These are phyloP conservation scores for Diplolepis rosae DNA, from an alignment of 2,888 invertebrate genomes.

Conservation along the genomic window DNA sequence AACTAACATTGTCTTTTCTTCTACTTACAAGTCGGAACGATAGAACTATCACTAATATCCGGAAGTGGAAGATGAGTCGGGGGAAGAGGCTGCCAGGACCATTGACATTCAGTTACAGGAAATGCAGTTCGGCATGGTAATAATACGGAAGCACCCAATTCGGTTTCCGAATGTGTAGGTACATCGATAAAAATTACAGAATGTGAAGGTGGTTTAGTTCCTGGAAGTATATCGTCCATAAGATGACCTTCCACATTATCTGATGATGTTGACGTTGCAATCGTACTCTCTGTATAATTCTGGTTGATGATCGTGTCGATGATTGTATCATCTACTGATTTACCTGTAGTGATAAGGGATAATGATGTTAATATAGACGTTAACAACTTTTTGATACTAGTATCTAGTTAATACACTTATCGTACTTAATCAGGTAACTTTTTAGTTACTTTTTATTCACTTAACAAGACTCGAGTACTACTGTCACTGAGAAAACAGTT, in stretches of 20 bases:
- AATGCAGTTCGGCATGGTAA: slow-evolving; percentile 64
- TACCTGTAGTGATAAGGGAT: slow-evolving; percentile 53
- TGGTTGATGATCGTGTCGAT: slow-evolving; percentile 31
- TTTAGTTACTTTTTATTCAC: too few species aligned
- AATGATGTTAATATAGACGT: too few species aligned
- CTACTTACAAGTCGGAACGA: slow-evolving; percentile 38
- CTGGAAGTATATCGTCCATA: slow-evolving; percentile 62
- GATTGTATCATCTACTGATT: slow-evolving; percentile 54
- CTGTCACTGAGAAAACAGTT: too few species aligned
- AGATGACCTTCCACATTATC: slow-evolving; percentile 55
- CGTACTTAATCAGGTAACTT: too few species aligned
- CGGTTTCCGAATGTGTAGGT: slow-evolving; percentile 63
- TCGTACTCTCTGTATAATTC: slow-evolving; percentile 33
- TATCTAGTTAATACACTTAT: too few species aligned
- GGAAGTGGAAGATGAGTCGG: slow-evolving; percentile 67
- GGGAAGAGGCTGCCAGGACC: slow-evolving; percentile 69
- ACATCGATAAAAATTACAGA: slow-evolving; percentile 62
- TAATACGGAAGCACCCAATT: slow-evolving; percentile 65
- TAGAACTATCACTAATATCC: slow-evolving; percentile 57
- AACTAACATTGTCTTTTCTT: too few species aligned
- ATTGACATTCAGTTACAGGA: slow-evolving; percentile 68
- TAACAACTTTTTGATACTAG: too few species aligned
- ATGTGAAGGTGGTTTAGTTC: slow-evolving; percentile 52
- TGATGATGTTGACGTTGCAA: slow-evolving; percentile 42
- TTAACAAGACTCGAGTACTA: too few species aligned